phyloP scores from a whole-genome alignment of 2,888 invertebrate genomes.

The Andrena fulva region DNA sequence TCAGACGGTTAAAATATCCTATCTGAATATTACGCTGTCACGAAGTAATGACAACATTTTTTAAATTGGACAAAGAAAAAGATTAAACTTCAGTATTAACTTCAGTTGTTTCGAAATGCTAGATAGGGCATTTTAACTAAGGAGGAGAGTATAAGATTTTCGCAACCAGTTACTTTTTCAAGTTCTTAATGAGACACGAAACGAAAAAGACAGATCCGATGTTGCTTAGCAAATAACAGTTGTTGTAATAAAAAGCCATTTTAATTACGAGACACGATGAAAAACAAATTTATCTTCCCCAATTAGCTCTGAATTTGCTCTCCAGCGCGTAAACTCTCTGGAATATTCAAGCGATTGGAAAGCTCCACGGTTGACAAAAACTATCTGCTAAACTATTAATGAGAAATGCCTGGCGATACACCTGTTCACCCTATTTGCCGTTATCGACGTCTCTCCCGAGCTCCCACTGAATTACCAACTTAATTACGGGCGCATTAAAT shows the following conservation, averaged over 20 bases:
- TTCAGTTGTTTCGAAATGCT: too few relatives aligned
- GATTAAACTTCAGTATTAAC: too few relatives aligned
- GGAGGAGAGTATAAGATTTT: too few relatives aligned
- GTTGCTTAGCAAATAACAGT: neutral
- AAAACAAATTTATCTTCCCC: neutral
- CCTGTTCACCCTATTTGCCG: slow-evolving; percentile 34
- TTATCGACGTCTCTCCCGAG: slow-evolving; percentile 40
- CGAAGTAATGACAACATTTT: too few relatives aligned
- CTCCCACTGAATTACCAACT: slow-evolving; percentile 32
- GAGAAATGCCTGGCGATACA: slow-evolving; percentile 18
- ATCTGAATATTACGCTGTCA: too few relatives aligned
- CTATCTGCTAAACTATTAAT: slow-evolving; percentile 46
- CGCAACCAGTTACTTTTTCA: too few relatives aligned
- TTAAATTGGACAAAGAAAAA: too few relatives aligned
- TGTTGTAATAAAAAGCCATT: neutral
- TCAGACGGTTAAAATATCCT: too few relatives aligned
- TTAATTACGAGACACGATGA: neutral
- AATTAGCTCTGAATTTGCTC: neutral
- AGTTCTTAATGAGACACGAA: too few relatives aligned
- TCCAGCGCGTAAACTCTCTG: neutral
- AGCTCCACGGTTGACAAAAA: slow-evolving; percentile 35
- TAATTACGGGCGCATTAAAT: slow-evolving; percentile 50
- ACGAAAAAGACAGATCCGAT: neutral
- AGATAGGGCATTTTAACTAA: too few relatives aligned
- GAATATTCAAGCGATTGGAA: slow-evolving; percentile 26